Evolutionary conservation across 2,797 vertebrate genomes (phyloP).

Genomic region (Chaetophractus vellerosus): DNA sequence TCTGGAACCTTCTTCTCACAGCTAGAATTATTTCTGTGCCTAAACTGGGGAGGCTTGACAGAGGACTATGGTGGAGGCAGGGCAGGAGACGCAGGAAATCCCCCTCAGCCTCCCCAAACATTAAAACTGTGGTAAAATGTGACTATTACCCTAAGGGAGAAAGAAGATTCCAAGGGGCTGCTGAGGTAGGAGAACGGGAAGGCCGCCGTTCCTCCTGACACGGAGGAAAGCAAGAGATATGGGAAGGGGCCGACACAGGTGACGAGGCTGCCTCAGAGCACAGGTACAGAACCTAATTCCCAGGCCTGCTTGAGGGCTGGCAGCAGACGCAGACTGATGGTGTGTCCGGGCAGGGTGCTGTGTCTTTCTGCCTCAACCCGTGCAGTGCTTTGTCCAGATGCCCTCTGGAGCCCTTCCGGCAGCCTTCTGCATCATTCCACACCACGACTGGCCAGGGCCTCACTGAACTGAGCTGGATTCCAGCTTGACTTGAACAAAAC

Average conservation of each 20-base stretch:
- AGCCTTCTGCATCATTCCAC: no score
- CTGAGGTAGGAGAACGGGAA: neutral
- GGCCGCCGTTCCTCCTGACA: neutral
- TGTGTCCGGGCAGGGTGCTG: no score
- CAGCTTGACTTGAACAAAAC: no score
- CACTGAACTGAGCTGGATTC: no score
- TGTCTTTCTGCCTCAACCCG: no score
- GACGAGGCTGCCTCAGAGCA: rapidly evolving
- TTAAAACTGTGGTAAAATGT: neutral
- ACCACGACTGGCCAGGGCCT: no score
- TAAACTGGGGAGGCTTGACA: neutral
- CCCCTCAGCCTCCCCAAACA: neutral
- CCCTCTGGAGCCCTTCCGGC: no score
- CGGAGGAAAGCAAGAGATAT: neutral
- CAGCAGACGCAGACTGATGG: no score
- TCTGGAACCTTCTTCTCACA: slow-evolving; percentile 67
- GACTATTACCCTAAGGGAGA: neutral
- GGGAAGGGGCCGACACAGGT: rapidly evolving
- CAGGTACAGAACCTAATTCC: rapidly evolving
- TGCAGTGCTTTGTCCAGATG: no score
- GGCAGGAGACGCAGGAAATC: neutral
- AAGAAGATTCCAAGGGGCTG: neutral
- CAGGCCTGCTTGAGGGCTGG: neutral
- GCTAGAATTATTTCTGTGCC: slow-evolving; percentile 79
- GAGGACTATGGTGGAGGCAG: neutral